phyloP scores from a whole-genome alignment of 1,140 invertebrate species.

The Glossosoma conforme region DNA sequence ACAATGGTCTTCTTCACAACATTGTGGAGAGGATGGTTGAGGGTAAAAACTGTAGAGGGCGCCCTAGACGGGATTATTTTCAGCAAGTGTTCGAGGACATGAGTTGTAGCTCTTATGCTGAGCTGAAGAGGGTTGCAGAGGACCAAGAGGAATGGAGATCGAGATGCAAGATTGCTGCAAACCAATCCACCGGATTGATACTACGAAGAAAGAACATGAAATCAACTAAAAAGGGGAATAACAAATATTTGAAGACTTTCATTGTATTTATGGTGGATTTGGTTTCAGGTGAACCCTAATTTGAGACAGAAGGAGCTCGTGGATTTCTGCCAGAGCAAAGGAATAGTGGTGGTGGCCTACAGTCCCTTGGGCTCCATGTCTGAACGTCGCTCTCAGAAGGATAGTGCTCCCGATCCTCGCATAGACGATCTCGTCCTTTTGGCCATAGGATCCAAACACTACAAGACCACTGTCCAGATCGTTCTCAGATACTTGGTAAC shows the following conservation, averaged over 20 bases:
- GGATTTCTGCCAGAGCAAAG: constrained; percentile 60
- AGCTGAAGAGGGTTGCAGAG: too few relatives aligned
- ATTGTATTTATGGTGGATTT: not conserved
- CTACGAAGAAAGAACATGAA: too few relatives aligned
- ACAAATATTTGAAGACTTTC: not conserved
- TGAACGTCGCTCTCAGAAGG: constrained; percentile 44
- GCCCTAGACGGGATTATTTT: too few relatives aligned
- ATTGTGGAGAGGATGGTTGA: too few relatives aligned
- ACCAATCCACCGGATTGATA: too few relatives aligned
- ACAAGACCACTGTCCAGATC: constrained; percentile 67
- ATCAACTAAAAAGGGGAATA: not conserved
- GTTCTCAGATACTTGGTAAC: constrained; percentile 58
- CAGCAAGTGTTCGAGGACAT: too few relatives aligned
- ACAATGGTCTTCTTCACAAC: too few relatives aligned
- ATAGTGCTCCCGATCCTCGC: constrained; percentile 52
- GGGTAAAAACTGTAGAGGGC: too few relatives aligned
- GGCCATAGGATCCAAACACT: constrained; percentile 60
- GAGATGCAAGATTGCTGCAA: too few relatives aligned
- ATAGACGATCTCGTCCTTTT: constrained; percentile 59
- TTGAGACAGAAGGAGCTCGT: constrained; percentile 66
- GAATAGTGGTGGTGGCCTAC: constrained; percentile 71
- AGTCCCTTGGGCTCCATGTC: constrained; percentile 66
- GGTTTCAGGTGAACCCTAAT: constrained; percentile 54
- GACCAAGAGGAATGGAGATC: too few relatives aligned
- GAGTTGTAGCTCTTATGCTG: too few relatives aligned